Evolutionary conservation across 2,797 vertebrate genomes (phyloP).

Genomic region (Sebastes steindachneri): DNA sequence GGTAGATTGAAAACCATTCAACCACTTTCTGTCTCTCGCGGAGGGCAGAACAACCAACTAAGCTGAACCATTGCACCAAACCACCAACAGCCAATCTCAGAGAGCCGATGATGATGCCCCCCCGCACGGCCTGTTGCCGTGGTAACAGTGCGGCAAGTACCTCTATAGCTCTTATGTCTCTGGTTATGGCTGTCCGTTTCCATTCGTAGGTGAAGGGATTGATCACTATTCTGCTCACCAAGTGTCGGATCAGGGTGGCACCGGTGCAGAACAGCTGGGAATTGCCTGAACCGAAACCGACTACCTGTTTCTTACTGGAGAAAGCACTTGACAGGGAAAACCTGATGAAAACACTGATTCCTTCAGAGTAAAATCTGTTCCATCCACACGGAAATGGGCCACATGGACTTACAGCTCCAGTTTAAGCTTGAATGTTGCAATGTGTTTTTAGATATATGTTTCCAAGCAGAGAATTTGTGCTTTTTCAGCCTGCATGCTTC

Average conservation of each 20-base stretch:
- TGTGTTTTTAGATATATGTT: neutral
- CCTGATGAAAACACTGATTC: constrained; percentile 21
- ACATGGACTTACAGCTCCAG: neutral
- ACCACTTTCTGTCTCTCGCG: constrained; percentile 19
- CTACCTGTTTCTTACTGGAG: constrained; percentile 8
- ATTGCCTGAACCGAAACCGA: constrained; percentile 11
- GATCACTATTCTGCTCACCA: constrained; percentile 62
- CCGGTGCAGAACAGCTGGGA: constrained; percentile 51
- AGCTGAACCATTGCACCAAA: constrained; percentile 69
- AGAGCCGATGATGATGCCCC: constrained; percentile 51
- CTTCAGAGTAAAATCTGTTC: constrained; percentile 14
- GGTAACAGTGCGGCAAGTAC: constrained; percentile 75
- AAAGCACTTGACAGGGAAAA: constrained; percentile 14
- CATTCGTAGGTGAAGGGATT: constrained; percentile 68
- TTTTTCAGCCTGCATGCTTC: neutral
- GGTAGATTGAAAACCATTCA: constrained; percentile 45
- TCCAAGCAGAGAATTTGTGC: neutral
- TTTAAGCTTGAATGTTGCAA: neutral
- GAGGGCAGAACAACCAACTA: constrained; percentile 50
- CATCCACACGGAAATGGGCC: neutral
- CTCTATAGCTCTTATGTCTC: constrained; percentile 68
- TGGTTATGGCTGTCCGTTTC: constrained; percentile 75
- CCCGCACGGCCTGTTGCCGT: constrained; percentile 71
- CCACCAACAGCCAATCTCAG: constrained; percentile 64
- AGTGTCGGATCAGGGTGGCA: constrained; percentile 49